phyloP scores from a whole-genome alignment of 2,797 vertebrate genomes.

The Argyrosomus regius region DNA sequence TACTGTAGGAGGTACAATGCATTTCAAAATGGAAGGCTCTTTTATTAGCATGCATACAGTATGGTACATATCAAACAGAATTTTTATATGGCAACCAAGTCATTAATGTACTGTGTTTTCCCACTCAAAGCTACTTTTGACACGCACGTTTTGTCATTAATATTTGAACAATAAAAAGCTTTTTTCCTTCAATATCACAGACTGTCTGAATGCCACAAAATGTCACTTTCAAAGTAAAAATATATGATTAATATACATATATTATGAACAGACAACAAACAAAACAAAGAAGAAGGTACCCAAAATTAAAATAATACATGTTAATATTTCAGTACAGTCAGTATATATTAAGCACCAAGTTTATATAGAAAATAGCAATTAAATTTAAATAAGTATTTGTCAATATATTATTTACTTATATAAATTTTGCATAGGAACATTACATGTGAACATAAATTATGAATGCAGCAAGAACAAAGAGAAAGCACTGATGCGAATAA shows the following conservation, averaged over 20 bases:
- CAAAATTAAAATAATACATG: neutral
- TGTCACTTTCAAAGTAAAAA: neutral
- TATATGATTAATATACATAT: neutral
- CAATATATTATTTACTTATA: constrained; percentile 72
- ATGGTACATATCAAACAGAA: constrained; percentile 37
- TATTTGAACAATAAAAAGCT: constrained; percentile 15
- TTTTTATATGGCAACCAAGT: constrained; percentile 25
- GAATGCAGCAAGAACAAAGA: constrained; percentile 34
- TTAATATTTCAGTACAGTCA: neutral
- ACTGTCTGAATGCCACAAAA: constrained; percentile 14
- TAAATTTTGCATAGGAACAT: constrained; percentile 75
- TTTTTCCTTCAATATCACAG: constrained; percentile 23
- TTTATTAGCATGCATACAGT: constrained; percentile 32
- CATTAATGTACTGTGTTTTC: constrained; percentile 10
- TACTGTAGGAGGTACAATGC: constrained; percentile 29
- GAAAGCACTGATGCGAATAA: constrained; percentile 38
- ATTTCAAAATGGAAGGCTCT: constrained; percentile 22
- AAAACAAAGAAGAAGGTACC: neutral
- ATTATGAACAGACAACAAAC: neutral
- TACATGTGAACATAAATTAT: constrained; percentile 76
- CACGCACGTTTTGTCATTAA: constrained; percentile 28
- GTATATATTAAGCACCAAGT: neutral
- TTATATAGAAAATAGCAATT: constrained; percentile 19
- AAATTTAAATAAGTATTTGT: constrained; percentile 56
- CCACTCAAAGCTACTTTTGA: neutral